phyloP scores from a whole-genome alignment of 2,113 vertebrate species.

The Gymnobelideus leadbeateri region DNA sequence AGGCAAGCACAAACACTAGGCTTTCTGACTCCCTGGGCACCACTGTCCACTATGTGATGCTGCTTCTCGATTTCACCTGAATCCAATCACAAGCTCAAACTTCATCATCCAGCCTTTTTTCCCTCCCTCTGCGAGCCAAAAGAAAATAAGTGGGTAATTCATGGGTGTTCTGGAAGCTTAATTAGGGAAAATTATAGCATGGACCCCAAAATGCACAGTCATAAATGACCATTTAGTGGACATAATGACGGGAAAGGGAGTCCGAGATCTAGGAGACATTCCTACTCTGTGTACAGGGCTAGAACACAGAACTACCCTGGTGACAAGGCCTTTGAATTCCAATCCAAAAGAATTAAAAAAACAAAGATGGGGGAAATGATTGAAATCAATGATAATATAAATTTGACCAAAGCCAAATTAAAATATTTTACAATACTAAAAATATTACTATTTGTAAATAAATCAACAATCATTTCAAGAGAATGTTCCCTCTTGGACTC shows the following conservation, averaged over 20 bases:
- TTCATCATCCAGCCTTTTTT: not conserved
- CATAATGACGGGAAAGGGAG: conserved; percentile 20
- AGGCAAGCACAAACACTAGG: not conserved
- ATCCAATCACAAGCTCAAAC: not conserved
- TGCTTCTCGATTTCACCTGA: not conserved
- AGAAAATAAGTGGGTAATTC: not conserved
- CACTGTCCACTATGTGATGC: not conserved
- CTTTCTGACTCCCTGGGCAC: not conserved
- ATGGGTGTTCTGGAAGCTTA: not conserved
- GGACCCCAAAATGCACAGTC: conserved; percentile 3
- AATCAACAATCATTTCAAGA: conserved; percentile 22
- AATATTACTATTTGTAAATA: conserved; percentile 32
- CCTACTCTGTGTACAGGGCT: not conserved
- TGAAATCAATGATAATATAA: conserved; percentile 44
- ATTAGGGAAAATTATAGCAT: conserved; percentile 26
- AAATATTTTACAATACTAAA: conserved; percentile 40
- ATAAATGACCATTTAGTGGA: not conserved
- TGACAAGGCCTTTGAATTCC: conserved; percentile 35
- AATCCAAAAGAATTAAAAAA: conserved; percentile 24
- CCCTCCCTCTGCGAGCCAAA: not conserved
- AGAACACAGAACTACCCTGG: conserved; percentile 11
- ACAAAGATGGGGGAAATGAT: not conserved
- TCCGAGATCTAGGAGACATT: not conserved
- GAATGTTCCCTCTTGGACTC: not conserved
- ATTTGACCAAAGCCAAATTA: conserved; percentile 30